A percentile compares a stretch with the other conserved stretches of the same genome.
These are phyloP conservation scores for Pinna nobilis DNA, from an alignment of 1,140 invertebrate genomes.

Conservation along the genomic window DNA sequence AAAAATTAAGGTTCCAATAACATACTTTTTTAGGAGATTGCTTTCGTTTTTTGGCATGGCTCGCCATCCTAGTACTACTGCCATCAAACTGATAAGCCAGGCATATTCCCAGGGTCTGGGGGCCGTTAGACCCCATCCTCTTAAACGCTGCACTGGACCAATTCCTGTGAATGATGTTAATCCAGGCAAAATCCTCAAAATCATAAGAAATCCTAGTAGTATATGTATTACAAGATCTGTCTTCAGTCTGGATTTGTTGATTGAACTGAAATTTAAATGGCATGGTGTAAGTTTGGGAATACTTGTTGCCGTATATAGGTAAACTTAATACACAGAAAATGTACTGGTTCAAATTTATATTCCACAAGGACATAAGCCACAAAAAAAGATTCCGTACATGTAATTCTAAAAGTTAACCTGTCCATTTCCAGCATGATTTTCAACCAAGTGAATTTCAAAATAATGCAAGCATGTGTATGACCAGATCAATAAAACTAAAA, in stretches of 20 bases:
- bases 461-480: no score
- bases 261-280: conserved; percentile 51
- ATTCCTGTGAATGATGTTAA: conserved; percentile 54
- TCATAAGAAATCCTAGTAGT: conserved; percentile 55
- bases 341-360: no score
- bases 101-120: conserved; percentile 89
- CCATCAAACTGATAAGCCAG: conserved; percentile 90
- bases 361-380: no score
- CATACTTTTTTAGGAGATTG: conserved; percentile 86
- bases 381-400: no score
- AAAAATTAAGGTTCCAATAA: conserved; percentile 86
- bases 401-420: no score
- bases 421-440: no score
- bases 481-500: no score
- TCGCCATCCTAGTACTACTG: conserved; percentile 88
- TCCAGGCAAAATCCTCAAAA: conserved; percentile 55
- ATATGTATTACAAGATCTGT: conserved; percentile 56
- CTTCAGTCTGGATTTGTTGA: conserved; percentile 60
- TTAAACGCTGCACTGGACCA: conserved; percentile 48
- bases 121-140: conserved; percentile 59
- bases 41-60: conserved; percentile 90
- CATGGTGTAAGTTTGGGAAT: no score
- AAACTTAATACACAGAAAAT: no score
- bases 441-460: no score
- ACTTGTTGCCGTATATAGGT: no score